Base-by-base conservation (phyloP, 2,888 invertebrate genomes). In the Ferrisia virgata region DNA sequence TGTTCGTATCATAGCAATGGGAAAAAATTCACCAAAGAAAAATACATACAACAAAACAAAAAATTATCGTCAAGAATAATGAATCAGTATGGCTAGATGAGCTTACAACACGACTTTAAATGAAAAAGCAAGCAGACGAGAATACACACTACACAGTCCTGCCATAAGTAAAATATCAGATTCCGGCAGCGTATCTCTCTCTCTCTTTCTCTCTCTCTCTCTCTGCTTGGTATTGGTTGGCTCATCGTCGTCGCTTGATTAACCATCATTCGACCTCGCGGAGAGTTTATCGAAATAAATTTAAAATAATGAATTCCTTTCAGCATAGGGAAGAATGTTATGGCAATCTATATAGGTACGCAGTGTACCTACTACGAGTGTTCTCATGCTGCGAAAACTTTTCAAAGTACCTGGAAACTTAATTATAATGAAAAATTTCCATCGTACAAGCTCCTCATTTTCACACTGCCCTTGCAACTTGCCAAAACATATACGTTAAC, bases 371-470 rank as follows among this genome's bases (percentile, higher is more conserved):
- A n/a, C 18, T 18, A 11, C 69, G 28, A 28, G 69, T 22, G 53
- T 53, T 22, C 53, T 53, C 53, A 13, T 53, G 53, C 53, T 53
- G 53, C 15, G 69, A 69, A 76, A 76, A 76, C 72, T 76, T 76
- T 64, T 76, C 28, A 33, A 76, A 76, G 36, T 76, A 76, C 72
- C 72, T 76, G 72, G 28, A 76, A 76, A 76, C 72, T 76, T 76
- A 76, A 76, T 76, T 76, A 76, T 76, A 76, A 76, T 76, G 72
- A 76, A 76, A 76, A 76, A 76, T 76, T 76, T 76, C 72, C 64
- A 64, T 64, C 64, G 64, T 64, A 25, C n/a, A 28, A 5, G 28
- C n/a, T 18, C 28, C 64, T 11, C 28, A 25, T 58, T 39, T 39
- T 8, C n/a, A 18, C 53, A n/a, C 18, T n/a, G 53, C 5, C 43